Evolutionary conservation across 2,113 vertebrate species (phyloP).

Genomic region (Equus przewalskii): DNA sequence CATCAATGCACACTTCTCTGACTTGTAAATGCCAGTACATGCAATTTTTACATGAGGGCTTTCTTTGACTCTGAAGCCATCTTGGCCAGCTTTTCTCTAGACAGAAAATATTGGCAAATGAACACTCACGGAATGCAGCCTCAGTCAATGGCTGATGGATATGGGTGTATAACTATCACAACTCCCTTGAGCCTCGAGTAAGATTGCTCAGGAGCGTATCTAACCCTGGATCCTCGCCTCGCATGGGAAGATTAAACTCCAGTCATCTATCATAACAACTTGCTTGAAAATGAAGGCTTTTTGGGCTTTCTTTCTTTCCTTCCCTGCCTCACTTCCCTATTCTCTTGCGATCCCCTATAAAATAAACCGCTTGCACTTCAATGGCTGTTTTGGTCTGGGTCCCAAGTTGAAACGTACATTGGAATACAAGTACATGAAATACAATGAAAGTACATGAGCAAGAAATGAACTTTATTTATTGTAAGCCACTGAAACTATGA

Average conservation of each 20-base stretch:
- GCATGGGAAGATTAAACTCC: neutral
- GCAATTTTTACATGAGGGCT: neutral
- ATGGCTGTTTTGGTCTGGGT: conserved; percentile 21
- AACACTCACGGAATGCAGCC: neutral
- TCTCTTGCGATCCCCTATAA: neutral
- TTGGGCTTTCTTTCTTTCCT: neutral
- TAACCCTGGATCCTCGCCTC: neutral
- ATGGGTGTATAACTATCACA: neutral
- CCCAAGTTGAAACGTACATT: conserved; percentile 4
- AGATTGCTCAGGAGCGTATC: neutral
- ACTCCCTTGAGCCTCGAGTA: neutral
- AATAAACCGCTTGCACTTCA: conserved; percentile 17
- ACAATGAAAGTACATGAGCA: conserved; percentile 47
- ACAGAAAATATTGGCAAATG: neutral
- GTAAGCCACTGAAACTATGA: neutral
- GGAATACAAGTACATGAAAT: conserved; percentile 53
- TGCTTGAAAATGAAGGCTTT: neutral
- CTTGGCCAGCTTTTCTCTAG: neutral
- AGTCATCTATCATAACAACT: neutral
- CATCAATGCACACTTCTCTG: too few relatives aligned
- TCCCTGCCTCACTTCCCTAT: neutral
- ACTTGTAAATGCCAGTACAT: neutral
- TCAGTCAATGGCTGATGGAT: neutral
- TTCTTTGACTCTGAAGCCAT: neutral
- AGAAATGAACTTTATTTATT: conserved; percentile 42